Evolutionary conservation across 2,113 vertebrate genomes (phyloP), one percentile per base, ranked within the genome.

Genomic region (Platysternon megacephalum): DNA sequence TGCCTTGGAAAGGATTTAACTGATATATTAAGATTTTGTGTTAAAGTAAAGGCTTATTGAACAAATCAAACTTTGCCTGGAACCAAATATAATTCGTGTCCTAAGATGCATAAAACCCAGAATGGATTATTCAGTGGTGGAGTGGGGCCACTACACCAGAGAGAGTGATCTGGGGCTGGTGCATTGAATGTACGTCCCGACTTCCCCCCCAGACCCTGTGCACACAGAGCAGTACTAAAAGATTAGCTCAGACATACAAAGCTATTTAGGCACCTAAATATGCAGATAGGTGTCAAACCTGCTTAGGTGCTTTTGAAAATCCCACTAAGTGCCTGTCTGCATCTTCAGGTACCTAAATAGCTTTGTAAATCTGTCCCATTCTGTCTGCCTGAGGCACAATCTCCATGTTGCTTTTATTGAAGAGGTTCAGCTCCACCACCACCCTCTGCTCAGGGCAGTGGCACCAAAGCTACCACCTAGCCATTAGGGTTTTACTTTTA

Each of bases 11-110:
- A 48, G 29, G 58, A 79, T 29, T n/a, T 2, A 1, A 11, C 3
- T n/a, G n/a, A 26, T 55, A 6, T 11, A 61, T 4, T 11, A 65
- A 90, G 53, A 56, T 1, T 4, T 1, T 13, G 17, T 1, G 0
- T 78, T 89, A 61, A 19, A 79, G 8, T 10, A 76, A 88, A 93
- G 29, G 78, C 24, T 32, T 55, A 1, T 17, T 55, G 44, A 42
- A 51, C 22, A 24, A 12, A 17, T 3, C 68, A 92, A 35, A 7
- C 48, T 29, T 51, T 84, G 44, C 11, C 1, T 49, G 80, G 78
- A 88, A 48, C 44, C 82, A 35, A 86, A 68, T 51, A 12, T 48
- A 44, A 8, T 52, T 72, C 52, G 83, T 52, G 24, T 2, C 35
- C 79, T 35, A 21, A 0, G 0, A 80, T 2, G 13, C n/a, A 65